Conservation (phyloP, 2,113 vertebrate genomes). For the Rhynchopsitta pachyrhyncha region DNA sequence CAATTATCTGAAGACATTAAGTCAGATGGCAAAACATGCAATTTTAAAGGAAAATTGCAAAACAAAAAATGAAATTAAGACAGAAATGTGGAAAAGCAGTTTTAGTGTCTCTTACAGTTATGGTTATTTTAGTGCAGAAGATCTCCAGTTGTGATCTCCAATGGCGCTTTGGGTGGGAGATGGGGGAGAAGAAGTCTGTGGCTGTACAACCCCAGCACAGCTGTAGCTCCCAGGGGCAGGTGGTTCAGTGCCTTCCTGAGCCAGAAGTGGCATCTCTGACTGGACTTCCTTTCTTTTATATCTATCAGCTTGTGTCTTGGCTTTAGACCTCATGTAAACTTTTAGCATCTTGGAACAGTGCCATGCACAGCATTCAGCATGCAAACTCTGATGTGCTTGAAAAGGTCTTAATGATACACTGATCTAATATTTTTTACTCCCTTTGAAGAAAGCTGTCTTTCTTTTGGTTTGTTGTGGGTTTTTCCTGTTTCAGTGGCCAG, state of each 20-base stretch:
- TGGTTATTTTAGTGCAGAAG: not conserved
- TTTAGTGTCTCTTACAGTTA: not conserved
- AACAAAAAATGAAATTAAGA: not conserved
- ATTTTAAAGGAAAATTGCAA: not conserved
- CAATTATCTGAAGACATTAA: not conserved
- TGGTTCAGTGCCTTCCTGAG: not conserved
- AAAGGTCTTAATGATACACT: not conserved
- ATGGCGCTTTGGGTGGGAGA: not conserved
- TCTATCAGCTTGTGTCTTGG: not conserved
- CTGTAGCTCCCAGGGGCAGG: not conserved
- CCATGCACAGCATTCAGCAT: not conserved
- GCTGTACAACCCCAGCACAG: not conserved
- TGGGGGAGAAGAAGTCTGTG: not conserved
- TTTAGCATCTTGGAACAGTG: not conserved
- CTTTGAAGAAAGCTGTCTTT: not conserved
- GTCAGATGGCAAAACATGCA: not conserved
- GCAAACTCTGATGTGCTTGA: not conserved
- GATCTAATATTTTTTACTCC: not conserved
- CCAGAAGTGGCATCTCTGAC: not conserved
- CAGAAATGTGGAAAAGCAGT: not conserved
- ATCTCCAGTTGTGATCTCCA: not conserved
- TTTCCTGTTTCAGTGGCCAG: not conserved
- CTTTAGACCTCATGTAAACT: not conserved
- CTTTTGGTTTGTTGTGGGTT: not conserved
- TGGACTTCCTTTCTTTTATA: not conserved